A percentile compares a stretch with the other conserved stretches of the same genome.
Evolutionary conservation across 2,888 invertebrate species (phyloP).

Genomic region (Callyntrura guangdongensis): DNA sequence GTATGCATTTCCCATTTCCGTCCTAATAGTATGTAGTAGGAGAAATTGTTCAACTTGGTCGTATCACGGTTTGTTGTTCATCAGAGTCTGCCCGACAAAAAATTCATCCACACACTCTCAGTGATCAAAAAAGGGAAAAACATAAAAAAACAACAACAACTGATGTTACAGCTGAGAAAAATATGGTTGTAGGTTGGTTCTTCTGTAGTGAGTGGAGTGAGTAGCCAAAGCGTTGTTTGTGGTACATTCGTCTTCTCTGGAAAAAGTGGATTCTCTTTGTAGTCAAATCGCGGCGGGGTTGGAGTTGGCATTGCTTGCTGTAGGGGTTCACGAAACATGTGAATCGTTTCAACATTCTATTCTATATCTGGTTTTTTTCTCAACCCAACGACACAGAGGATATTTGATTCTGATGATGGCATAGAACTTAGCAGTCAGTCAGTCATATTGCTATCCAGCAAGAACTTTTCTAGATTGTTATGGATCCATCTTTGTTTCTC

Average conservation of each 20-base stretch:
- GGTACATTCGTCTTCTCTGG: neutral
- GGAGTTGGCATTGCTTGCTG: neutral
- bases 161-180: constrained; percentile 49
- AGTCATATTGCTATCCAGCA: too few species aligned
- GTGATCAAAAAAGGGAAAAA: constrained; percentile 33
- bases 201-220: neutral
- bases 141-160: constrained; percentile 29
- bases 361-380: too few species aligned
- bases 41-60: constrained; percentile 1
- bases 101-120: constrained; percentile 1
- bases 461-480: too few species aligned
- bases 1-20: neutral
- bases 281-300: neutral
- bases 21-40: neutral
- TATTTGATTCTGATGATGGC: too few species aligned
- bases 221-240: too few species aligned
- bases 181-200: neutral
- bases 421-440: too few species aligned
- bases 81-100: neutral
- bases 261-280: neutral
- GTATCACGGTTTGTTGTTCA: neutral
- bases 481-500: too few species aligned
- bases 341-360: too few species aligned
- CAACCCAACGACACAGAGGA: too few species aligned
- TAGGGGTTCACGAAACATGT: too few species aligned